Evolutionary conservation across 2,113 vertebrate species (phyloP).

Genomic region (Onychostoma macrolepis): DNA sequence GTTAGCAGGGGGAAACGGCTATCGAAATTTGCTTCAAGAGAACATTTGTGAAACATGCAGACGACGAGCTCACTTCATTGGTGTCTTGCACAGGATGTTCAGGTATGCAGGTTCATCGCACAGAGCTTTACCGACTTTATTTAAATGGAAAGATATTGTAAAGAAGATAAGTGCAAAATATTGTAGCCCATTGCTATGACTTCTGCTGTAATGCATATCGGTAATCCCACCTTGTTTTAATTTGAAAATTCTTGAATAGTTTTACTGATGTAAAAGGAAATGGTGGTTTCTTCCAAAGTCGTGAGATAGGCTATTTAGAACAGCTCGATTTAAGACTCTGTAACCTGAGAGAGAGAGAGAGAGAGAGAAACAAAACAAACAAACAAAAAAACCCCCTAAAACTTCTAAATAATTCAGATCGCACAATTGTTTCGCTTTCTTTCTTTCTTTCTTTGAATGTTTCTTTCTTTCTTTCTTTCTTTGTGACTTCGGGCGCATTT

Average conservation of each 20-base stretch:
- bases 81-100: slow-evolving; percentile 6
- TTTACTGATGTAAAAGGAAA: neutral
- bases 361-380: too few species aligned
- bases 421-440: neutral
- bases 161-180: neutral
- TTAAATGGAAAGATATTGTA: neutral
- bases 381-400: too few species aligned
- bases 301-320: neutral
- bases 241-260: neutral
- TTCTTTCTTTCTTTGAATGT: slow-evolving; percentile 29
- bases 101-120: slow-evolving; percentile 33
- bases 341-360: neutral
- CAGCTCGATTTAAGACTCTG: neutral
- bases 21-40: neutral
- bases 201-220: neutral
- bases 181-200: neutral
- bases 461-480: neutral
- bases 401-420: neutral
- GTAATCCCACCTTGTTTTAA: neutral
- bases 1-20: slow-evolving; percentile 7
- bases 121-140: neutral
- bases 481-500: neutral
- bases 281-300: neutral
- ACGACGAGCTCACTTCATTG: slow-evolving; percentile 5
- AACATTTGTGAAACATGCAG: slow-evolving; percentile 15